These are phyloP conservation scores for Caenorhabditis latens DNA, from an alignment of 1,140 invertebrate genomes.

Conservation along the genomic window DNA sequence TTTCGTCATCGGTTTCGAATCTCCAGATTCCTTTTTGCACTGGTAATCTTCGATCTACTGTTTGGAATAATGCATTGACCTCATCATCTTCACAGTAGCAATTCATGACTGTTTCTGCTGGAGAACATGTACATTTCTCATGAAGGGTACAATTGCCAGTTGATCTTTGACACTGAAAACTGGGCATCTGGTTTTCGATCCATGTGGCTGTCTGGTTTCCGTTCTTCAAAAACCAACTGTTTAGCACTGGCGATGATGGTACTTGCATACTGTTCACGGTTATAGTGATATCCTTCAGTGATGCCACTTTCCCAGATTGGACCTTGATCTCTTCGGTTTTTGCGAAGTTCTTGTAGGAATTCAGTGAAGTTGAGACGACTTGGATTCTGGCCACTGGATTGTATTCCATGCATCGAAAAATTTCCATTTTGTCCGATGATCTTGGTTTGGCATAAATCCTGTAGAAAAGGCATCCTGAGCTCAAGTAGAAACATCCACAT, in stretches of 20 bases:
- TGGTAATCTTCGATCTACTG: background rate
- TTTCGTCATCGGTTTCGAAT: background rate
- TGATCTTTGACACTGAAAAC: background rate
- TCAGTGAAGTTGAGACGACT: background rate
- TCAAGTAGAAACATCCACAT: constrained; percentile 31
- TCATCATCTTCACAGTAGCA: background rate
- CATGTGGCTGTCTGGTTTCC: background rate
- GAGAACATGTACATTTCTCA: background rate
- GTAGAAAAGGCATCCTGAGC: constrained; percentile 56
- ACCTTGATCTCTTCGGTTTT: background rate
- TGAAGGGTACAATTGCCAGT: background rate
- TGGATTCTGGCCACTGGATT: background rate
- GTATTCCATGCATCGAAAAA: background rate
- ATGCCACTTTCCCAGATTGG: background rate
- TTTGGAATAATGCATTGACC: background rate
- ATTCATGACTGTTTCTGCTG: background rate
- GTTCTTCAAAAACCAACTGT: background rate
- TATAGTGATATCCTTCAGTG: background rate
- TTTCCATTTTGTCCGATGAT: background rate
- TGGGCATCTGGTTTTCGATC: background rate
- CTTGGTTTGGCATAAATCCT: constrained; percentile 17
- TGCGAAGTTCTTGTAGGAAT: background rate
- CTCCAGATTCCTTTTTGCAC: background rate
- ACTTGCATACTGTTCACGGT: background rate
- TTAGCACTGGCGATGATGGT: background rate